Evolutionary conservation across 2,113 vertebrate genomes (phyloP).

Genomic region (Perca schrenkii): DNA sequence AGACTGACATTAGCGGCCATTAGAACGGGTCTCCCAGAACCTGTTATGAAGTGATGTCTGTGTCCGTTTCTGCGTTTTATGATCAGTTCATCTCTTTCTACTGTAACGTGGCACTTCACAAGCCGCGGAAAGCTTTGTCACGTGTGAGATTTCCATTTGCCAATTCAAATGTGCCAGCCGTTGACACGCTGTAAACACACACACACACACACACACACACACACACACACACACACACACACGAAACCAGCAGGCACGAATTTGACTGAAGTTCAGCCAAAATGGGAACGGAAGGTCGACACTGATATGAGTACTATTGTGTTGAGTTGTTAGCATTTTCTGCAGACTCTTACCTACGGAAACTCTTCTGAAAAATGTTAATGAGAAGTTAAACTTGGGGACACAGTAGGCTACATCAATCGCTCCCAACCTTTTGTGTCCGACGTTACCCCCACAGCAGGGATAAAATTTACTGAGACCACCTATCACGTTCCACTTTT

Average conservation of each 20-base stretch:
- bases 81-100: conserved; percentile 34
- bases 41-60: conserved; percentile 11
- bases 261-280: conserved; percentile 1
- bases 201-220: conserved; percentile 13
- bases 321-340: background rate
- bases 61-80: conserved; percentile 25
- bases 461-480: too few species aligned
- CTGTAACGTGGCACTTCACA: conserved; percentile 9
- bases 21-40: conserved; percentile 20
- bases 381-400: too few species aligned
- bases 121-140: conserved; percentile 45
- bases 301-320: background rate
- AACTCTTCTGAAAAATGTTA: background rate
- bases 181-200: conserved; percentile 54
- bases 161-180: conserved; percentile 68
- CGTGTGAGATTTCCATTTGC: conserved; percentile 52
- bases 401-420: background rate
- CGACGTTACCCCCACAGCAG: background rate
- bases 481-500: too few species aligned
- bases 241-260: background rate
- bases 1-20: conserved; percentile 50
- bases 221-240: conserved; percentile 36
- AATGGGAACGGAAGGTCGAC: background rate
- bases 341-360: too few species aligned
- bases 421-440: background rate